Evolutionary conservation across 2,888 invertebrate genomes (phyloP), one percentile per base, ranked within the genome.

Genomic region (Eupithecia inturbata): DNA sequence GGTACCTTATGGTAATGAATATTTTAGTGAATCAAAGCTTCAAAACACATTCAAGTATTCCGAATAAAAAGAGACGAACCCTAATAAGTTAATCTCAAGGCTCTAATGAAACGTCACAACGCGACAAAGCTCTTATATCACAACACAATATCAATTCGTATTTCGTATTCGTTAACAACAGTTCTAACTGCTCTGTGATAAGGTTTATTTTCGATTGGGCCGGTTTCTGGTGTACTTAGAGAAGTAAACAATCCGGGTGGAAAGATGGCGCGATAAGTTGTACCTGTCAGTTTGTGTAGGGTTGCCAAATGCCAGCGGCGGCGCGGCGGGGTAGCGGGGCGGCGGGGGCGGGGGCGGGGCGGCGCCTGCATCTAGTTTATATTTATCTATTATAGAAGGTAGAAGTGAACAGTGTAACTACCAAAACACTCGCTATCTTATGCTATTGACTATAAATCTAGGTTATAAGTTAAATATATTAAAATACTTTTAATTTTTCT

Each of bases 11-110:
- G 57, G 57, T 57, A 57, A 57, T 57, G 57, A 57, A 57, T 77
- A 75, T 68, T 68, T 70, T 60, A 64, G 63, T 57, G 22, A 63
- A 57, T 57, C 57, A 57, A 39, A 49, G n/a, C n/a, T 26, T 31
- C n/a, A 41, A 69, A 36, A 71, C 12, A 67, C 28, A 41, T 67
- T 67, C 67, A 28, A 66, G 72, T 49, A 26, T 70, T 67, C 53
- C 45, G 45, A 45, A 74, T 64, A 68, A 70, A 78, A 84, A 84
- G 79, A 82, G 79, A 82, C 80, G 79, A 78, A 84, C 81, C 85
- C 87, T 88, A 89, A 91, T 91, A 91, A 92, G 90, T 91, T 91
- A 91, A 91, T 91, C 91, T 88, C 79, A 74, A 82, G 84, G 82
- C 87, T 87, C 84, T 91, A 90, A 92, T 91, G 89, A 90, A 91